A percentile compares a stretch with the other conserved stretches of the same genome.
Evolutionary conservation across 2,888 invertebrate species (phyloP).

Genomic region (Trissonchulus sp.): DNA sequence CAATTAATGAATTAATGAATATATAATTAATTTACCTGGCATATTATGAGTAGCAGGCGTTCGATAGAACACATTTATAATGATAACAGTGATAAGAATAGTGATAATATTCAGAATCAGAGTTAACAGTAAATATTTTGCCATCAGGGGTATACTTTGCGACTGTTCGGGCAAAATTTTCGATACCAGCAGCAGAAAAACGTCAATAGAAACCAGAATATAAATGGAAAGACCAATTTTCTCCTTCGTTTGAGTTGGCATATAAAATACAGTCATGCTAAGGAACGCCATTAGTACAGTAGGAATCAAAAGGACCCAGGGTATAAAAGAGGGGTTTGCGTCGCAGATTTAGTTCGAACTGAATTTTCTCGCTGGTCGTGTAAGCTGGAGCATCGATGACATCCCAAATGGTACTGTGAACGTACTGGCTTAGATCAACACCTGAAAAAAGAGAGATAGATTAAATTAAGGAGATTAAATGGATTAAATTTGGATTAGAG

Average conservation of each 20-base stretch:
- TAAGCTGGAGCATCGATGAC: conserved; percentile 76
- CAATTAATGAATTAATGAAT: too few species aligned
- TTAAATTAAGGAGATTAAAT: too few species aligned
- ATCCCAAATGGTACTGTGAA: conserved; percentile 98
- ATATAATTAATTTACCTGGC: too few species aligned
- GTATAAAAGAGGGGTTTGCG: conserved; percentile 98
- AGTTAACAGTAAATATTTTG: conserved; percentile 90
- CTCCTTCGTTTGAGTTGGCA: conserved; percentile 18
- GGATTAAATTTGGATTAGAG: too few species aligned
- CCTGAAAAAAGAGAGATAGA: too few species aligned
- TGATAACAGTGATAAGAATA: conserved; percentile 95
- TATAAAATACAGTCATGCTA: conserved; percentile 81
- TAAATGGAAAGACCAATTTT: conserved; percentile 20
- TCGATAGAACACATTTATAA: conserved; percentile 98
- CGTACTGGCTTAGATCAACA: conserved; percentile 89
- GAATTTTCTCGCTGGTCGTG: conserved; percentile 65
- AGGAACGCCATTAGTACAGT: conserved; percentile 98
- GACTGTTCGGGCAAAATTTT: conserved; percentile 18
- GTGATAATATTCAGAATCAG: conserved; percentile 99
- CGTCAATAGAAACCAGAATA: conserved; percentile 25
- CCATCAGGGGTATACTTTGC: conserved; percentile 44
- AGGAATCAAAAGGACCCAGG: conserved; percentile 78
- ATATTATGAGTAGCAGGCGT: conserved; percentile 93
- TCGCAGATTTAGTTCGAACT: conserved; percentile 57
- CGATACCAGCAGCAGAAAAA: conserved; percentile 19